Base-by-base conservation (phyloP, 2,113 vertebrate species). In the Oxygymnocypris stewartii region DNA sequence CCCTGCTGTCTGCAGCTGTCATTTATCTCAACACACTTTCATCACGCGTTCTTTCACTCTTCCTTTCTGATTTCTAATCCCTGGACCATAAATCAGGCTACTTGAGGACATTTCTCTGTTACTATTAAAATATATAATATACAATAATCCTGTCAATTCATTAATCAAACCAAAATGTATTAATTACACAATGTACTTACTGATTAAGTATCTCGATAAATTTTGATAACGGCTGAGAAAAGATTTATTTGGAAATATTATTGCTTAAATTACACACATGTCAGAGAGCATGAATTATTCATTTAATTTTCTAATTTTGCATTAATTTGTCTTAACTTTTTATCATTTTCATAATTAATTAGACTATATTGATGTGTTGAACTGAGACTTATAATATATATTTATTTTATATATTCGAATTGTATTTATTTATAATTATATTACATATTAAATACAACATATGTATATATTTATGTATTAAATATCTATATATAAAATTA, bases 21-120 rank as follows among this genome's bases (percentile, higher is more conserved):
- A 67, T 54, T 87, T 61, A 83, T 84, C 59, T 87, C 86, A 84
- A n/a, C 86, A 54, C 65, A 40, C 84, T 83, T 51, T 84, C 57
- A 25, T 67, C 79, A 51, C 28, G 57, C 73, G 84, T 80, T 86
- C 73, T 88, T 42, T 87, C 85, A 88, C 42, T 79, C n/a, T 78
- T 20, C 63, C 61, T n/a, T 40, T 77, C 42, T 85, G n/a, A 1
- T 71, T 69, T 69, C 37, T 31, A 1, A 40, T 54, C 25, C 13
- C 47, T 20, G 4, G 28, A 12, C 4, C 44, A 4, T 82, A 71
- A 23, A 82, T 71, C 63, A 12, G 14, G 44, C 18, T 51, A 42
- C 40, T 14, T 61, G 54, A 23, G 9, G 1, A 18, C 49, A 35
- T 79, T 57, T 44, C 63, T 28, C 6, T 57, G 20, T 23, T 65